These are phyloP conservation scores for Thalpophila matura DNA, from an alignment of 2,888 invertebrate species.

Conservation along the genomic window DNA sequence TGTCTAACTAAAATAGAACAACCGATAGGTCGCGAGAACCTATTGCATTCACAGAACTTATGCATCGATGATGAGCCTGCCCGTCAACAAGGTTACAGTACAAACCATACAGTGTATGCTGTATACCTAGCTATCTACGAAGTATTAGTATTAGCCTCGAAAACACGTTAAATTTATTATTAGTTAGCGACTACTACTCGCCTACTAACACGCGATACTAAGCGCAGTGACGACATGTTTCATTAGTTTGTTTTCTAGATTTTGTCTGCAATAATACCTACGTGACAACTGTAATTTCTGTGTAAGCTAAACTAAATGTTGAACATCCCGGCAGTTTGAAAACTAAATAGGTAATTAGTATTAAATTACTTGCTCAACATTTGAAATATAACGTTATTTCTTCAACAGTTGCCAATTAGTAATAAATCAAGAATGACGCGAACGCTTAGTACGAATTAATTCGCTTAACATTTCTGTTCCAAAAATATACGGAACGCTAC, in stretches of 20 bases:
- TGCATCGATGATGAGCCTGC: conserved; percentile 72
- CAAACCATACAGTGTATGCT: conserved; percentile 24
- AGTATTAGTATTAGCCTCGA: conserved; percentile 37
- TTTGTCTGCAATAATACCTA: not conserved
- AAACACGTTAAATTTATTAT: conserved; percentile 55
- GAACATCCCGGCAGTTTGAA: conserved; percentile 2
- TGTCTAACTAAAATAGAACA: conserved; percentile 69
- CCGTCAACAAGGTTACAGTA: conserved; percentile 42
- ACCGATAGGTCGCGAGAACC: conserved; percentile 66
- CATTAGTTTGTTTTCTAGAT: conserved; percentile 30
- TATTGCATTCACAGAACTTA: conserved; percentile 75
- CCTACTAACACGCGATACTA: conserved; percentile 42
- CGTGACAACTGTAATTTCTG: not conserved
- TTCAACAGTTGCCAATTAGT: conserved; percentile 43
- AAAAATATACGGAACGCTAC: conserved; percentile 32
- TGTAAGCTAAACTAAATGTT: not conserved
- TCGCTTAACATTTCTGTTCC: conserved; percentile 26
- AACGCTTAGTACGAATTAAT: conserved; percentile 47
- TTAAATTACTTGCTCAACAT: conserved; percentile 3
- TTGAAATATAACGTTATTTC: conserved; percentile 23
- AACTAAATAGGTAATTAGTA: conserved; percentile 33
- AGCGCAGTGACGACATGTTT: conserved; percentile 22
- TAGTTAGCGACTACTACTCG: conserved; percentile 31
- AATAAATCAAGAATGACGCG: conserved; percentile 50
- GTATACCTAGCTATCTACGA: not conserved